Base-by-base conservation (phyloP, 2,797 vertebrate species). In the Bradypodion ventrale region DNA sequence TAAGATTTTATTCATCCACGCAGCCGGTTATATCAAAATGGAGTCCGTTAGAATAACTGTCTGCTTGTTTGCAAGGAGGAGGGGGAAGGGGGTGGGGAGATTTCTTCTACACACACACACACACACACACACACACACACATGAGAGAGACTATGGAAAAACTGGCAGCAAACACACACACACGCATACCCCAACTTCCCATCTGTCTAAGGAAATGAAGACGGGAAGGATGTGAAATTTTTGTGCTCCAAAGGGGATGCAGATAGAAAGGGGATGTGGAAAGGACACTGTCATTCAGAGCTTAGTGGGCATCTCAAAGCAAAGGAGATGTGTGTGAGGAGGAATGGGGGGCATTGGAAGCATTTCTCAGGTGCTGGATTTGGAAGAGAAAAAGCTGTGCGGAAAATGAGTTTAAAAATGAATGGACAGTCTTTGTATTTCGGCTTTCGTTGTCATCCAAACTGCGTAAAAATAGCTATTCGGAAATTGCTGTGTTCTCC, bases 11-110 rank as follows among this genome's bases (percentile, higher is more conserved):
- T 25, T 23, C 25, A 72, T 44, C n/a, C 25, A 37, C 8, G 66
- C 84, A 76, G 1, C 60, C 2, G 25, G 65, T 49, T 62, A 37
- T 76, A 73, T 85, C 79, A 85, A 85, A 85, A 85, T 85, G 84
- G 84, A 85, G 84, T 81, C 84, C 21, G 73, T 75, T 56, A 15
- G 73, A 83, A 83, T 68, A 35, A 60, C 65, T 75, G 59, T 52
- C 78, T 29, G 49, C 44, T 80, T 59, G 52, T 37, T 56, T 56
- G 52, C n/a, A 44, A 65, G 65, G 82, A 70, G 65, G 63, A 70
- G 56, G 49, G n/a, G 32, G 19, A 69, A 74, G 3, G 29, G n/a
- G 63, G 40, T 69, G 84, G 84, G 8, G 74, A 75, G 35, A 12
- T 42, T 6, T 21, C 44, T 73, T 13, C 35, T 23, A 23, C 68